These are phyloP conservation scores for Campoletis sonorensis DNA, from an alignment of 1,140 invertebrate genomes.

Conservation along the genomic window DNA sequence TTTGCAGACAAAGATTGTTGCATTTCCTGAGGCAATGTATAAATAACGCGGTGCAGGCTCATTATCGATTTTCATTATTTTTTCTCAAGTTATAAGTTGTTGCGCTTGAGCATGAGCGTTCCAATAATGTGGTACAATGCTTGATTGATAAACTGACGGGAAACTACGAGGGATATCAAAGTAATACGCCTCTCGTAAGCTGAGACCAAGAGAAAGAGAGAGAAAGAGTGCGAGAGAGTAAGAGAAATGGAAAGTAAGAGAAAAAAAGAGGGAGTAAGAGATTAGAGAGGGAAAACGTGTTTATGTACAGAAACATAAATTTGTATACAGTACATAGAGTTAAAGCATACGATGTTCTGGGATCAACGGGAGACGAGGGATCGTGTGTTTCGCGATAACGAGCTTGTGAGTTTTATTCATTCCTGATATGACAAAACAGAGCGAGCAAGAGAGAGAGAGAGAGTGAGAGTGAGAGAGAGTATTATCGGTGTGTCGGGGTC, in stretches of 20 bases:
- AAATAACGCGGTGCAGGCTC: too few relatives aligned
- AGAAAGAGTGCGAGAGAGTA: background rate
- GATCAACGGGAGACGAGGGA: background rate
- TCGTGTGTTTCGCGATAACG: background rate
- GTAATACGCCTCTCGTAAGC: too few relatives aligned
- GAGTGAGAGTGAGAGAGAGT: background rate
- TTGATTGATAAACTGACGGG: too few relatives aligned
- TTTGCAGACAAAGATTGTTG: too few relatives aligned
- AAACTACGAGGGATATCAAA: too few relatives aligned
- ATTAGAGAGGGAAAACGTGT: background rate
- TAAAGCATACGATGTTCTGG: background rate
- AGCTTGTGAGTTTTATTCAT: background rate
- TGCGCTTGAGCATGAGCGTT: background rate
- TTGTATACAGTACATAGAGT: conserved; percentile 7
- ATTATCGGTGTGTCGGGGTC: conserved; percentile 7
- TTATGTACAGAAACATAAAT: background rate
- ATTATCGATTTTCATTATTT: background rate
- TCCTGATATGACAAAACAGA: background rate
- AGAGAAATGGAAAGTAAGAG: background rate
- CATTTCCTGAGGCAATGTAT: too few relatives aligned
- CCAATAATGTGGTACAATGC: too few relatives aligned
- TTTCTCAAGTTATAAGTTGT: background rate
- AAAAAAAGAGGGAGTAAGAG: background rate
- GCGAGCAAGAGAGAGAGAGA: background rate
- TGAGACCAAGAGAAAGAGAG: too few relatives aligned